Evolutionary conservation across 1,140 invertebrate species (phyloP).

Genomic region (Luehdorfia chinensis): DNA sequence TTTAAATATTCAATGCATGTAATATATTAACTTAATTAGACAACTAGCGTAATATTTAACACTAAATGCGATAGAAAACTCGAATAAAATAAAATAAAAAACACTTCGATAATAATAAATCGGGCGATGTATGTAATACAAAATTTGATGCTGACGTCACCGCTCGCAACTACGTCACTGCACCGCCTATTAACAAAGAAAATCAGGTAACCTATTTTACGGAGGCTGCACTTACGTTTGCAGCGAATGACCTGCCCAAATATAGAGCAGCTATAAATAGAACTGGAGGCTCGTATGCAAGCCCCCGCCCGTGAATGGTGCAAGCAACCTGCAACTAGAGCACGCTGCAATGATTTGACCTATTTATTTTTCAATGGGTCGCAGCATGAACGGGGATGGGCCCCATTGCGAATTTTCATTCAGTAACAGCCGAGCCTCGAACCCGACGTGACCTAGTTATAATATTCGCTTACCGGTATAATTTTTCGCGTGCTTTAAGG

Average conservation of each 20-base stretch:
- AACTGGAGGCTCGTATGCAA: slow-evolving; percentile 37
- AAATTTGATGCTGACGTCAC: slow-evolving; percentile 53
- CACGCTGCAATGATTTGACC: slow-evolving; percentile 74
- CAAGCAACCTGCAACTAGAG: slow-evolving; percentile 56
- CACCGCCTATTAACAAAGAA: slow-evolving; percentile 58
- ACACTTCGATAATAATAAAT: background rate
- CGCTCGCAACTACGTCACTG: slow-evolving; percentile 56
- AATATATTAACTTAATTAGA: too few species aligned
- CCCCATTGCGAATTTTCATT: slow-evolving; percentile 66
- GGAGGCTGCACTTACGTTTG: slow-evolving; percentile 60
- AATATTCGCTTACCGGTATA: slow-evolving; percentile 23
- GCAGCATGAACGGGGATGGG: slow-evolving; percentile 64
- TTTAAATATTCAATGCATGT: too few species aligned
- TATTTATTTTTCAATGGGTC: slow-evolving; percentile 74
- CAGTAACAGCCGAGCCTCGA: slow-evolving; percentile 63
- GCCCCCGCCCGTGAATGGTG: slow-evolving; percentile 55
- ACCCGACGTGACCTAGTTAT: slow-evolving; percentile 58
- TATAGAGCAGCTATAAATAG: slow-evolving; percentile 73
- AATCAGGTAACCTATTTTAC: slow-evolving; percentile 74
- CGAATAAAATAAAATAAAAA: too few species aligned
- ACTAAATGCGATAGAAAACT: too few species aligned
- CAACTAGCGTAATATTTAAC: too few species aligned
- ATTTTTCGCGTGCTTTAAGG: background rate
- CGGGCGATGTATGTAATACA: slow-evolving; percentile 8
- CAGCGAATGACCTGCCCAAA: slow-evolving; percentile 72